Evolutionary conservation across 2,113 vertebrate genomes (phyloP).

Genomic region (Heterochromis multidens): DNA sequence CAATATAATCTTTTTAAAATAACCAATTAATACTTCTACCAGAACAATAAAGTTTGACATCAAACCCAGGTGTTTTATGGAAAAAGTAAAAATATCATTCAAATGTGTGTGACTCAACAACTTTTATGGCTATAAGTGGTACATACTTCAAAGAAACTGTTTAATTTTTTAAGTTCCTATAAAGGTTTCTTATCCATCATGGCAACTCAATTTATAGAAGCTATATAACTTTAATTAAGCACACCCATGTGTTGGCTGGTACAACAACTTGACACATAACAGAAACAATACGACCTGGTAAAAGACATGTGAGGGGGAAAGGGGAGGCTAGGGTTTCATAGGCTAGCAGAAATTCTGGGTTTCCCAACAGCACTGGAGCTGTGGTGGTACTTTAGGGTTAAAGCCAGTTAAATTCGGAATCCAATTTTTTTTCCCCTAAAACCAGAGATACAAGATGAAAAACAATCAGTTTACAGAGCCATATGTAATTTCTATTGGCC

Average conservation of each 20-base stretch:
- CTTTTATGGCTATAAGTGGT: conserved; percentile 52
- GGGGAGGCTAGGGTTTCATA: conserved; percentile 34
- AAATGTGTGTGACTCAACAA: conserved; percentile 53
- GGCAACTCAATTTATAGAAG: conserved; percentile 71
- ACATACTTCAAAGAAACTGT: conserved; percentile 75
- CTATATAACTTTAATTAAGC: conserved; percentile 78
- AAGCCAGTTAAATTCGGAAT: conserved; percentile 30
- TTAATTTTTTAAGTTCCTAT: conserved; percentile 72
- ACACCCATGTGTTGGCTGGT: conserved; percentile 70
- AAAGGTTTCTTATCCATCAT: conserved; percentile 73
- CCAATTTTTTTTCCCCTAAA: background rate
- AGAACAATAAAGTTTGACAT: conserved; percentile 74
- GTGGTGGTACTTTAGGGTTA: conserved; percentile 18
- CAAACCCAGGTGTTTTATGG: conserved; percentile 74
- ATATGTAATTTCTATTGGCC: background rate
- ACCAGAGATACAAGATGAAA: background rate
- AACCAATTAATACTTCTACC: conserved; percentile 77
- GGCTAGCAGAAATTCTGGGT: conserved; percentile 13
- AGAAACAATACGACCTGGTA: conserved; percentile 49
- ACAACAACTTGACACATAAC: conserved; percentile 56
- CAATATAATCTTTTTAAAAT: conserved; percentile 77
- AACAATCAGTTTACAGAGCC: background rate
- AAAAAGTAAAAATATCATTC: conserved; percentile 69
- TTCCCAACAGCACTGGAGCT: conserved; percentile 3
- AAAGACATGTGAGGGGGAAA: conserved; percentile 29